These are phyloP conservation scores for Cheilosia vulpina DNA, from an alignment of 2,888 invertebrate genomes.

Conservation along the genomic window DNA sequence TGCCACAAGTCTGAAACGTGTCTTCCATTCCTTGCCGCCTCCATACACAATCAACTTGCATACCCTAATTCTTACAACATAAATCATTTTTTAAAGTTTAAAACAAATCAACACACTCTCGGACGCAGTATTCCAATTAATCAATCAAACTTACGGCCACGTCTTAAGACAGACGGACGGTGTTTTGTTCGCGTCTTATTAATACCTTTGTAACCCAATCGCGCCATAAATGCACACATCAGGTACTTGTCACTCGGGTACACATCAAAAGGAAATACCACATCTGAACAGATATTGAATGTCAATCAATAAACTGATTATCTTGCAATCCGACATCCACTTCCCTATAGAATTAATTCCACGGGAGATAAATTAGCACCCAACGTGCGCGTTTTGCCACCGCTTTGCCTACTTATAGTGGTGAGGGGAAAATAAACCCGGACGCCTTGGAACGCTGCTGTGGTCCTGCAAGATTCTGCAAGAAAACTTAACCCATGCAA, in stretches of 20 bases:
- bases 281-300: slow-evolving; percentile 35
- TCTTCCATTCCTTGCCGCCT: too few relatives aligned
- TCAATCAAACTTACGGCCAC: slow-evolving; percentile 21
- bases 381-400: slow-evolving; percentile 4
- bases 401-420: not conserved
- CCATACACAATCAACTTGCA: too few relatives aligned
- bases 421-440: not conserved
- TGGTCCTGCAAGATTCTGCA: slow-evolving; percentile 55
- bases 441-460: slow-evolving; percentile 48
- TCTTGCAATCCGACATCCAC: slow-evolving; percentile 39
- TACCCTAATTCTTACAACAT: not conserved
- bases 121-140: slow-evolving; percentile 11
- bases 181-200: slow-evolving; percentile 3
- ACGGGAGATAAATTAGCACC: slow-evolving; percentile 27
- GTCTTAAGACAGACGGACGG: slow-evolving; percentile 3
- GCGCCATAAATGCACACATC: not conserved
- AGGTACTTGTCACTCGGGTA: slow-evolving; percentile 14
- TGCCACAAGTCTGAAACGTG: too few relatives aligned
- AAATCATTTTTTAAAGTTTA: not conserved
- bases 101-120: slow-evolving; percentile 1
- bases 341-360: slow-evolving; percentile 15
- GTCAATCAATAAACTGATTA: slow-evolving; percentile 66
- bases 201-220: not conserved
- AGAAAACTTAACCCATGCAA: slow-evolving; percentile 39
- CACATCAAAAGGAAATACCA: slow-evolving; percentile 18